Evolutionary conservation across 2,888 invertebrate species (phyloP), one percentile per base, ranked within the genome.

Genomic region (Lypha dubia): DNA sequence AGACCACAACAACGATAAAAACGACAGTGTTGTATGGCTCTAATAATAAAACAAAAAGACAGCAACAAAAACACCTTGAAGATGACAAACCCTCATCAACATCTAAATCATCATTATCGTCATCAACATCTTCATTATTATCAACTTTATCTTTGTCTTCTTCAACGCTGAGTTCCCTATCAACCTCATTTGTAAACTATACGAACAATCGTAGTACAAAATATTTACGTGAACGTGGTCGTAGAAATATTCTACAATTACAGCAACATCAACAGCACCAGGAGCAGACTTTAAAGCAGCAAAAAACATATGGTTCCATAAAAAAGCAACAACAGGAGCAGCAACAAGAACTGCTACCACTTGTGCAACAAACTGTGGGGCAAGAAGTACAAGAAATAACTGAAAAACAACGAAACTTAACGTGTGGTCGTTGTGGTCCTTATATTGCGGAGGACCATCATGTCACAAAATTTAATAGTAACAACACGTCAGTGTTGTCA

Each of bases 171-270:
- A 68, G 17, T 62, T 7, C 58, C 49, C 24, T 73, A 67, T 41
- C 84, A 80, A 76, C 65, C 76, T 73, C 80, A 81, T 74, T 81
- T 81, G 74, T 79, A 65, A 84, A 84, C 84, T 79, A 84, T 84
- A 60, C 84, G 77, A 84, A 75, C 35, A 81, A 65, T 70, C 74
- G 84, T 81, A 81, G 84, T 84, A 84, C 81, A 84, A 84, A 84
- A 79, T 79, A 81, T 84, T 79, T 81, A 84, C 77, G 84, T 51
- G 84, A 79, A 77, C 84, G 84, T 77, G 77, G 73, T 70, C 81
- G 74, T 65, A 79, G 84, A 60, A 67, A 77, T 62, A 73, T 49
- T 22, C 49, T 44, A 49, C 60, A 62, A 32, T 8, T 62, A 41
- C 79, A 71, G 44, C 79, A 70, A 44, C 44, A 62, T 17, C 62